A percentile compares a stretch with the other conserved stretches of the same genome.
These are phyloP conservation scores for Hydropotes inermis DNA, from an alignment of 2,113 vertebrate genomes.

Conservation along the genomic window DNA sequence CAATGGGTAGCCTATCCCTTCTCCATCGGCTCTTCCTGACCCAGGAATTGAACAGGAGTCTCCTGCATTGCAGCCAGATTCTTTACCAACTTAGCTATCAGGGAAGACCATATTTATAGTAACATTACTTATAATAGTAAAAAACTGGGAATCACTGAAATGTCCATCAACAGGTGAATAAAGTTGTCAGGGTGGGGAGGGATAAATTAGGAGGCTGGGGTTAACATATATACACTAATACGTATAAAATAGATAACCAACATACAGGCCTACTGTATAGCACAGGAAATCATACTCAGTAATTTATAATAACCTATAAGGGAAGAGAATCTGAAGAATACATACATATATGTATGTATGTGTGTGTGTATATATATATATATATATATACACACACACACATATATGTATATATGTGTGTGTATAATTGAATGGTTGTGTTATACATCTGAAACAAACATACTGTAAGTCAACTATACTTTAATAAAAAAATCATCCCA, in stretches of 20 bases:
- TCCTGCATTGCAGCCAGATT: not conserved
- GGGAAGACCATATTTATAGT: not conserved
- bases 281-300: not conserved
- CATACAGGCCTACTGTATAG: not conserved
- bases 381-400: accelerated
- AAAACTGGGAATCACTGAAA: not conserved
- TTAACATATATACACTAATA: not conserved
- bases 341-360: not conserved
- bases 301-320: not conserved
- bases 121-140: not conserved
- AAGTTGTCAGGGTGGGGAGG: not conserved
- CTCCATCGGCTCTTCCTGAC: accelerated
- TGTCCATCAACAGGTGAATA: not conserved
- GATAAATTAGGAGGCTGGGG: not conserved
- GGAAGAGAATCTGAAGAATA: not conserved
- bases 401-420: not conserved
- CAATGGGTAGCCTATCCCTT: not conserved
- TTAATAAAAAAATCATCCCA: not conserved
- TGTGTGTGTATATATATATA: not conserved
- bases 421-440: not conserved
- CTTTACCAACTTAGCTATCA: not conserved
- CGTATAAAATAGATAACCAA: not conserved
- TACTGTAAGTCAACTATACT: not conserved
- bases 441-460: not conserved
- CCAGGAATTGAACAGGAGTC: not conserved